Evolutionary conservation across 23 tunicate genomes (phyloP), one percentile per base, ranked within the genome.

Genomic region (Oikopleura dioica): DNA sequence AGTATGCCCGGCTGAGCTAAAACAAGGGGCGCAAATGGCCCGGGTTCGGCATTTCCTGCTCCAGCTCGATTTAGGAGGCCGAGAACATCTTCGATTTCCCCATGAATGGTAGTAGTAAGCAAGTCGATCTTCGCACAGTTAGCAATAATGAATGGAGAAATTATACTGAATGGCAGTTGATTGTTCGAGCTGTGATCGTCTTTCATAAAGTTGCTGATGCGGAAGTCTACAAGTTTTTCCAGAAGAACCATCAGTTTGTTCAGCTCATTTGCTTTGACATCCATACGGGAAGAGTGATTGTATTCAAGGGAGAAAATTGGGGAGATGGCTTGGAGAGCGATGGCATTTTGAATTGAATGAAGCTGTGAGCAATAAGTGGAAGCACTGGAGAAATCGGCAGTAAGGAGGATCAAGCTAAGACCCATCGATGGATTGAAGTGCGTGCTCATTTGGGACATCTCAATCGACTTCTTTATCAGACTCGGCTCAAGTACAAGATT

Each of bases 1-100:
- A 31, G n/a, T n/a, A n/a, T 4, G 26, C 32, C 29, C 33, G 72
- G 72, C 33, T 63, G 72, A 28, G 33, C 32, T 28, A 63, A 63
- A 21, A 63, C 72, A 28, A 63, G 72, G 4, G 72, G 72, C 33
- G 33, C 72, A 28, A 63, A 63, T 31, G 72, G 72, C 16, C 72
- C 72, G 5, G 72, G 5, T 63, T 63, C 72, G 4, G 72, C 30
- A 2, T 21, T 5, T 31, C 72, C 72, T 2, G 72, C 72, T 12
- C 72, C 72, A 2, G 32, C 72, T 2, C 30, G 26, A 63, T 63
- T 23, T 2, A 63, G 33, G 5, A 63, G 72, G 26, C 30, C 72
- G 72, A 63, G 72, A 5, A 63, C 4, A 12, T 16, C 33, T 21
- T 4, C 4, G 26, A 63, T 63, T 28, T 63, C 30, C 33, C 26